A percentile compares a stretch with the other conserved stretches of the same genome.
These are phyloP conservation scores for Todiramphus chloris DNA, from an alignment of 2,113 vertebrate species.

Conservation along the genomic window DNA sequence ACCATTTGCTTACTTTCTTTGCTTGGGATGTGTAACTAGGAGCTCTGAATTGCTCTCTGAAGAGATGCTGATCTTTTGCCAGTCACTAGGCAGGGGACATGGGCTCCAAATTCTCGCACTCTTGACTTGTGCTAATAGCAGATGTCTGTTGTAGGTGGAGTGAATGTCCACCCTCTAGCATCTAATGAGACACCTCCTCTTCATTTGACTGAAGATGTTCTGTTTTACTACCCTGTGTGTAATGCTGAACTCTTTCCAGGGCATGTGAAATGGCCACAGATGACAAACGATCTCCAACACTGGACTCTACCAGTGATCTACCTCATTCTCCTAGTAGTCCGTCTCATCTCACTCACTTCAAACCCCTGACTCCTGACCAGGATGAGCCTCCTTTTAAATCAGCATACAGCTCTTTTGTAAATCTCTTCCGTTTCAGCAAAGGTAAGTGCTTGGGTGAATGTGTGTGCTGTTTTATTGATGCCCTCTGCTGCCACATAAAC, in stretches of 20 bases:
- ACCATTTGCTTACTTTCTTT: neutral
- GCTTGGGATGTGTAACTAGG: neutral
- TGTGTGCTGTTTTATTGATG: neutral
- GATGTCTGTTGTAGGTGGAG: neutral
- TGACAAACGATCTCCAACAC: conserved; percentile 84
- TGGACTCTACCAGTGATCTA: conserved; percentile 83
- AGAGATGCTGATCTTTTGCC: neutral
- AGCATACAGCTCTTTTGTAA: conserved; percentile 97
- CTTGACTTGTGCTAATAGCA: neutral
- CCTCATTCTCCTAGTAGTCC: conserved; percentile 85
- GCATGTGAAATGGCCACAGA: conserved; percentile 91
- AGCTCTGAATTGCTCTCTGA: neutral
- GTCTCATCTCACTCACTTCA: conserved; percentile 96
- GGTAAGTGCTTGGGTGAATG: conserved; percentile 71
- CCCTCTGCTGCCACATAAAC: neutral
- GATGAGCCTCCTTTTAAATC: conserved; percentile 96
- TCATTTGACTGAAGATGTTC: neutral
- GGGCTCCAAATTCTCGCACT: neutral
- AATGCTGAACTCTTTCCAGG: conserved; percentile 52
- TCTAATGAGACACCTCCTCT: neutral
- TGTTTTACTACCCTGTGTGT: neutral
- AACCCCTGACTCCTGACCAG: conserved; percentile 95
- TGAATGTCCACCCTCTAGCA: neutral
- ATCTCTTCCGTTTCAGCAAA: conserved; percentile 96
- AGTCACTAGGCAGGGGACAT: neutral